These are phyloP conservation scores for Hartigia nigra DNA, from an alignment of 2,888 invertebrate species.

Conservation along the genomic window DNA sequence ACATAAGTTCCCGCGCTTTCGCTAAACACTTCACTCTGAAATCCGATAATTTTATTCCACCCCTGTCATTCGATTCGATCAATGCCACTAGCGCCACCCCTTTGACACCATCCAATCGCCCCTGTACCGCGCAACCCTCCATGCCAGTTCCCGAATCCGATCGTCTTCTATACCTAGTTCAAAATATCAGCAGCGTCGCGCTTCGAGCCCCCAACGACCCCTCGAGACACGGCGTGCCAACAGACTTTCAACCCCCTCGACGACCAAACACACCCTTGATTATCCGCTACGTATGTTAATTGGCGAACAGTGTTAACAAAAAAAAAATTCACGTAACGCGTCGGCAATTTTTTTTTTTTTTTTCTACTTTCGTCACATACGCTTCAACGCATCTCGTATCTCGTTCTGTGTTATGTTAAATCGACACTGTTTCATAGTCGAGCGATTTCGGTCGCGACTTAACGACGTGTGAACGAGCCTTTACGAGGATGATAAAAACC, in stretches of 20 bases:
- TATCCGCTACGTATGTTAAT: background rate
- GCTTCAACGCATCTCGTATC: background rate
- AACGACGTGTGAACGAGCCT: background rate
- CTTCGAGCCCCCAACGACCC: background rate
- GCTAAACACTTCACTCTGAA: slow-evolving; percentile 18
- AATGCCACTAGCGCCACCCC: slow-evolving; percentile 6
- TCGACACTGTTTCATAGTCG: background rate
- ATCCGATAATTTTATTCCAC: slow-evolving; percentile 24
- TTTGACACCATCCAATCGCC: background rate
- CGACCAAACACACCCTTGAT: background rate
- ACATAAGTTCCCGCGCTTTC: slow-evolving; percentile 15
- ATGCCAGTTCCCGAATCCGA: background rate
- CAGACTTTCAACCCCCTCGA: background rate
- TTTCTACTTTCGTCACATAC: background rate
- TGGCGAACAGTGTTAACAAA: too few relatives aligned
- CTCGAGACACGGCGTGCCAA: background rate
- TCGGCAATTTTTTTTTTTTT: background rate
- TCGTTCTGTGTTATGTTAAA: background rate
- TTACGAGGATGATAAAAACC: background rate
- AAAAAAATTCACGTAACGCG: background rate
- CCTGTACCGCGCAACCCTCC: background rate
- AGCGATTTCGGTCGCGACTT: background rate
- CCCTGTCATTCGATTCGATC: slow-evolving; percentile 15
- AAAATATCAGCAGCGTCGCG: background rate
- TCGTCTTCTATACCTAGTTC: background rate